Base-by-base conservation (phyloP, 2,888 invertebrate genomes). In the Ochropleura plecta region DNA sequence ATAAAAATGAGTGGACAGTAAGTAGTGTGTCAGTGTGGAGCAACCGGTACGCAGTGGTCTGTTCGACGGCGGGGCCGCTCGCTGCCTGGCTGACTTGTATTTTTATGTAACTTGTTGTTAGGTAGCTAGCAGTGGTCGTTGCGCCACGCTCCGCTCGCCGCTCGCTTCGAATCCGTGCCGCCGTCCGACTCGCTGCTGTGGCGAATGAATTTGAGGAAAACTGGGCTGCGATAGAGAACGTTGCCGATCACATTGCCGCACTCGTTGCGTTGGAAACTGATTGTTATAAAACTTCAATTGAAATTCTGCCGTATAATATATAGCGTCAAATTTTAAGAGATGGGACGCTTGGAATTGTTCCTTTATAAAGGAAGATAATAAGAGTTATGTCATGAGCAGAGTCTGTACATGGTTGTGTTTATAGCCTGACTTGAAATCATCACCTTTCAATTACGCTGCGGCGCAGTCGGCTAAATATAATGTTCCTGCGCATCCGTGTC, bases 21-120 rank as follows among this genome's bases (percentile, higher is more conserved):
- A 83, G 74, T 84, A 73, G 82, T 75, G 83, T 73, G 86, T 80
- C 76, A 69, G 83, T 83, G 89, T 93, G 93, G 84, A 88, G 93
- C 92, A 94, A 95, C 94, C 94, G 93, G 94, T 93, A 93, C 81
- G 71, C 81, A 86, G 85, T 72, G 71, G 86, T 85, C 60, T 71
- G 78, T 44, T 53, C 78, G 67, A 75, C 80, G 76, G 48, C 62
- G 71, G 68, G 78, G 78, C 75, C 77, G 63, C 67, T 71, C 85
- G 84, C 81, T 78, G 87, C 88, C 86, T 86, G 86, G 88, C 85
- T 80, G 89, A 89, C 91, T 93, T 90, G 93, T 93, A 94, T 93
- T 94, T 95, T 95, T 95, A 95, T 95, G 93, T 95, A 95, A 95
- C 94, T 91, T 85, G 93, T 92, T 91, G 88, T 90, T 85, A 82